Evolutionary conservation across 2,888 invertebrate species (phyloP).

Genomic region (Andricus curvator): DNA sequence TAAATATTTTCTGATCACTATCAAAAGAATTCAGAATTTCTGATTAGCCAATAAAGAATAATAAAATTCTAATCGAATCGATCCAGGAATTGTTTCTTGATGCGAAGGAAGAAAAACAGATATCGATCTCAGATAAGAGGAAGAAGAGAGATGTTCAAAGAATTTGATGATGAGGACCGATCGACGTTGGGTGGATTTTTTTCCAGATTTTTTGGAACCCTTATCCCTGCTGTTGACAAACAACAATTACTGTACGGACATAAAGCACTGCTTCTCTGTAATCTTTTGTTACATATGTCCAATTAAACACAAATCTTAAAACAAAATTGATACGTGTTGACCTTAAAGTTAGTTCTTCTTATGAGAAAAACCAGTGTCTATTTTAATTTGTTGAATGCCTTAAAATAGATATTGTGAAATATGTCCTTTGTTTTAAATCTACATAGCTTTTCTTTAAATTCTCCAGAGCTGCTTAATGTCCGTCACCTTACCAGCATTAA

Average conservation of each 20-base stretch:
- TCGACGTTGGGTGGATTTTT: not conserved
- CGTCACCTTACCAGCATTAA: constrained; percentile 15
- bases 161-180: constrained; percentile 31
- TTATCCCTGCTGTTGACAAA: constrained; percentile 69
- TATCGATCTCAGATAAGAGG: constrained; percentile 26
- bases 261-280: constrained; percentile 72
- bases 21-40: no score
- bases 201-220: constrained; percentile 56
- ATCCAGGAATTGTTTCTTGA: not conserved
- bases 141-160: constrained; percentile 46
- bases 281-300: constrained; percentile 58
- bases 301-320: no score
- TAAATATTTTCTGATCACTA: no score
- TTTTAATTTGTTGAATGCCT: no score
- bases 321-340: no score
- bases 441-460: no score
- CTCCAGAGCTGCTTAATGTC: no score
- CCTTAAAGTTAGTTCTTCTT: no score
- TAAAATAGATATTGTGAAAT: no score
- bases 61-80: not conserved
- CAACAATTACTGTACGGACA: constrained; percentile 69
- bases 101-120: constrained; percentile 23
- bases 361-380: no score
- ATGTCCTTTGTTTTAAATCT: no score
- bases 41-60: not conserved